These are phyloP conservation scores for Nyctibius bracteatus DNA, from an alignment of 2,113 vertebrate genomes.

Conservation along the genomic window DNA sequence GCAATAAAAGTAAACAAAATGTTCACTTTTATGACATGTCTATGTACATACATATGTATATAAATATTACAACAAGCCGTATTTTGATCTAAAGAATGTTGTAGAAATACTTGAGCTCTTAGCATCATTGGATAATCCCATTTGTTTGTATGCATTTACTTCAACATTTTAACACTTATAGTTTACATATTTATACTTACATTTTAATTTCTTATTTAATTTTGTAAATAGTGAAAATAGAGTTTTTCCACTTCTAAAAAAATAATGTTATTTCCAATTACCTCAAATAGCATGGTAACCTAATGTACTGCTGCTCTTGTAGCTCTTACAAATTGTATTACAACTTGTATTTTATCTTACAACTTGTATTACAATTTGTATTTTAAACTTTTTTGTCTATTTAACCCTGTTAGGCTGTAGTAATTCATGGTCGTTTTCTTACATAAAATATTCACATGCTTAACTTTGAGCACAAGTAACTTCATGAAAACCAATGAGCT, in stretches of 20 bases:
- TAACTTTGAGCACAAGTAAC: neutral
- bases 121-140: neutral
- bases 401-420: neutral
- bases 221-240: neutral
- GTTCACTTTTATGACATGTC: neutral
- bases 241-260: neutral
- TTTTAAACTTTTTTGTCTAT: neutral
- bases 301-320: neutral
- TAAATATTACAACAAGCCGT: neutral
- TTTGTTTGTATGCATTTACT: neutral
- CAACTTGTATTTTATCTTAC: neutral
- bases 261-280: neutral
- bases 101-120: neutral
- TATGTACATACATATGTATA: neutral
- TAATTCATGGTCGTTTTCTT: neutral
- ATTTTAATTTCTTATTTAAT: neutral
- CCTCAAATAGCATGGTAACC: neutral
- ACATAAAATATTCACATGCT: neutral
- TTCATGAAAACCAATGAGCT: constrained; percentile 34
- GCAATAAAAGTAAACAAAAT: neutral
- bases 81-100: neutral
- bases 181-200: neutral
- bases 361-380: neutral
- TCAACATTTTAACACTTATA: neutral
- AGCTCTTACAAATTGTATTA: neutral